Base-by-base conservation (phyloP, 1,140 invertebrate genomes). In the Eufriesea mexicana region DNA sequence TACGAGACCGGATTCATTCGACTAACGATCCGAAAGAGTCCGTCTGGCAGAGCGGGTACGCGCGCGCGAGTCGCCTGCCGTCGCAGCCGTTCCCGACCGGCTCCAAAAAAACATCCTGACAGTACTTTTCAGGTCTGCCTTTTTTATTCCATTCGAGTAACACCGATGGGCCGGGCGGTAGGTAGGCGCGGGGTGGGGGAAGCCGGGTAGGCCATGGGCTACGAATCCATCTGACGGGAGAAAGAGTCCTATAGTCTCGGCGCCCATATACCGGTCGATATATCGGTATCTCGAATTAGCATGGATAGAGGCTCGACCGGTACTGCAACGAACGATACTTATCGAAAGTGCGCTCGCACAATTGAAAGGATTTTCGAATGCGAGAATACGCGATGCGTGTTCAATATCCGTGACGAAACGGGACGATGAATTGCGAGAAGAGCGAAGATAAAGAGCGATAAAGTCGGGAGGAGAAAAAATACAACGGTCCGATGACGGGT, bases 1-100 rank as follows among this genome's bases (percentile, higher is more conserved):
- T 85, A 90, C 86, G 86, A 74, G 79, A 85, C 80, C 68, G 89
- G 90, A 91, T 91, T 90, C 86, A 82, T 90, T 88, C 87, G 86
- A 80, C 90, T 92, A 91, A 91, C 81, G 83, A 73, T 75, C 79
- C 57, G 78, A 72, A 87, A 88, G 81, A 84, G 83, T 54, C 55
- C 66, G 74, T 54, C 66, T 70, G 80, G 64, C 73, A 67, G 64
- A 67, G 42, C 51, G 49, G 35, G 62, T 35, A 51, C 67, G 42
- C 66, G 25, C 68, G 81, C 66, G 66, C 78, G 47, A 67, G 57
- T 51, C 64, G 64, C 64, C 42, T 72, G 73, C 79, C 72, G 62
- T 55, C 51, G 42, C 45, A 64, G 51, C 62, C 66, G 59, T 75
- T 86, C 47, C 61, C 59, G 71, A 78, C 82, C 72, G 55, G 76